Evolutionary conservation across 2,113 vertebrate species (phyloP).

Genomic region (Tachysurus fulvidraco): DNA sequence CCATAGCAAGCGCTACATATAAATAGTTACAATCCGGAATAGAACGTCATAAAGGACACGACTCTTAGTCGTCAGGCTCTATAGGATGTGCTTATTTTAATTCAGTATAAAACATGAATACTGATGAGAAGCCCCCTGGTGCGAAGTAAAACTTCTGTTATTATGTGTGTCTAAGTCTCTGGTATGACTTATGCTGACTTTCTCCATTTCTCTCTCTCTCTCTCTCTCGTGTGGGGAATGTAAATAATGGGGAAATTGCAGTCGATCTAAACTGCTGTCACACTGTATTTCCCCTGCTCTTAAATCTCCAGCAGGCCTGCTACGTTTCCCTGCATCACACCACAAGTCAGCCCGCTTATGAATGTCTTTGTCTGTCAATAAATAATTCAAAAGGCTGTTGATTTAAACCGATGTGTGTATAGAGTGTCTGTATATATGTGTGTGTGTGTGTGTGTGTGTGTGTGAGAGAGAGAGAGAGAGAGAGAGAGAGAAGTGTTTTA

Average conservation of each 20-base stretch:
- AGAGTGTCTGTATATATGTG: constrained; percentile 53
- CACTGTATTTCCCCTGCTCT: constrained; percentile 71
- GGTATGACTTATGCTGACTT: neutral
- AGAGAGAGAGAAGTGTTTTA: neutral
- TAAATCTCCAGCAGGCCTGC: constrained; percentile 71
- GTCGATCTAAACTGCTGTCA: constrained; percentile 76
- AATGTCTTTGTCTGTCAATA: constrained; percentile 69
- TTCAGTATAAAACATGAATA: neutral
- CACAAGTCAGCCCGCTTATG: constrained; percentile 65
- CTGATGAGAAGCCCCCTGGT: constrained; percentile 9
- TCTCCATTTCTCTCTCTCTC: constrained; percentile 42
- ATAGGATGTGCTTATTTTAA: neutral
- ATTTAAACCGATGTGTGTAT: constrained; percentile 52
- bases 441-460: neutral
- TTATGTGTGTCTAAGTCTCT: neutral
- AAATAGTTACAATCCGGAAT: neutral
- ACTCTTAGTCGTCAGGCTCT: neutral
- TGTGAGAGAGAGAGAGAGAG: too few species aligned
- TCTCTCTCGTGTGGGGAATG: constrained; percentile 64
- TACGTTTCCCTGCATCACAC: constrained; percentile 67
- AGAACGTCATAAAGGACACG: neutral
- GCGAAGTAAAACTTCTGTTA: constrained; percentile 17
- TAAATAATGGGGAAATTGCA: constrained; percentile 68
- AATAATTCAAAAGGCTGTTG: constrained; percentile 68
- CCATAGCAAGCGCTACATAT: neutral